A percentile compares a stretch with the other conserved stretches of the same genome.
Evolutionary conservation across 2,888 invertebrate genomes (phyloP).

Genomic region (Tinea semifulvella): DNA sequence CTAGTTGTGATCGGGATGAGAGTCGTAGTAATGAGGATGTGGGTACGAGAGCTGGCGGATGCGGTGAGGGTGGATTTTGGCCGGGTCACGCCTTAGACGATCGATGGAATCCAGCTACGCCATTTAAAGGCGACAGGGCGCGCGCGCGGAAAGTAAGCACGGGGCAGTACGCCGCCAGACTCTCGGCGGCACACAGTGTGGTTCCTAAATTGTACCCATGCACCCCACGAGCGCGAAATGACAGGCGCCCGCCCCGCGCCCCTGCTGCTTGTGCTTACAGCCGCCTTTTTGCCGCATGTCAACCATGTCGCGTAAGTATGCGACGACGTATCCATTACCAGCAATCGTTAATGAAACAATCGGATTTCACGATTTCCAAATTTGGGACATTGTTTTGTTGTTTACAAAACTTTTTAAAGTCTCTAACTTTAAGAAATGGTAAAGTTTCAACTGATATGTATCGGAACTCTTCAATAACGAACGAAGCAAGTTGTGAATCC

Average conservation of each 20-base stretch:
- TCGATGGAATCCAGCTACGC: conserved; percentile 3
- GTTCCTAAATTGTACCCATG: conserved; percentile 32
- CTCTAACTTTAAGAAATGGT: too few relatives aligned
- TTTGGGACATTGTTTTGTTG: too few relatives aligned
- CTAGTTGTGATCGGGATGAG: not conserved
- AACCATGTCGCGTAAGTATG: conserved; percentile 72
- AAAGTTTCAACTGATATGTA: too few relatives aligned
- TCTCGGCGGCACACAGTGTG: not conserved
- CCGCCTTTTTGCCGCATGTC: conserved; percentile 65
- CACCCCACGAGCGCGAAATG: conserved; percentile 49
- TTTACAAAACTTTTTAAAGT: too few relatives aligned
- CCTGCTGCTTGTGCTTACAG: conserved; percentile 68
- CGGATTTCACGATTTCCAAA: not conserved
- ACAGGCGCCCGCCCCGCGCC: conserved; percentile 69
- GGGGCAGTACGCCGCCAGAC: conserved; percentile 6
- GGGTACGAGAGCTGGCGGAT: not conserved
- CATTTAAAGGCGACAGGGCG: not conserved
- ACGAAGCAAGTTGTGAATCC: too few relatives aligned
- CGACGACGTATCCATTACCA: not conserved
- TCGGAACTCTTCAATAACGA: too few relatives aligned
- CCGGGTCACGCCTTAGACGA: conserved; percentile 6
- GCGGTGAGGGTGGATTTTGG: conserved; percentile 1
- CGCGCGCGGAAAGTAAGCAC: conserved; percentile 6
- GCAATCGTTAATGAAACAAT: not conserved
- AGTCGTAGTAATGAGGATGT: not conserved